These are phyloP conservation scores for Emydocephalus ijimae DNA, from an alignment of 2,113 vertebrate genomes.

Conservation along the genomic window DNA sequence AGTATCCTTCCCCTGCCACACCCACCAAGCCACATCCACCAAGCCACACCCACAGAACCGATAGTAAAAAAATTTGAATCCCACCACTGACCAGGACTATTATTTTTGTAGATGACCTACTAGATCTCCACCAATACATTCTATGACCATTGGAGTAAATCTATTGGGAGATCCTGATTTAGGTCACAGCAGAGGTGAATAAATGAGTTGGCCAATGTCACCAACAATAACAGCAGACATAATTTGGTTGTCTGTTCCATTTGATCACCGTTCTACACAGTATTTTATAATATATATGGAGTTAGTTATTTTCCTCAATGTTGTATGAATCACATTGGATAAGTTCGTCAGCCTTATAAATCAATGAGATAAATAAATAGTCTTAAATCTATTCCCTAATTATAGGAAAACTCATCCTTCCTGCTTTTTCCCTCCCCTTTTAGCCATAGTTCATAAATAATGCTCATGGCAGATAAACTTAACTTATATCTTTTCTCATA, in stretches of 20 bases:
- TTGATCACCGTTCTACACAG: neutral
- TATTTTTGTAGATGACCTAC: slow-evolving; percentile 37
- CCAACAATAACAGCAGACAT: neutral
- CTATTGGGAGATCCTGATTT: neutral
- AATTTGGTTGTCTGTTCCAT: neutral
- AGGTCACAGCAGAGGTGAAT: neutral
- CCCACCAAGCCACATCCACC: too few relatives aligned
- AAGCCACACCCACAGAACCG: too few relatives aligned
- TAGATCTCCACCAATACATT: neutral
- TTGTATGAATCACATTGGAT: neutral
- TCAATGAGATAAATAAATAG: neutral
- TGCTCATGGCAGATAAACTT: neutral
- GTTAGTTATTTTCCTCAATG: neutral
- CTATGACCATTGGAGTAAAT: neutral
- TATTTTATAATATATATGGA: neutral
- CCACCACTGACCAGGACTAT: neutral
- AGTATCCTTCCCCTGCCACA: too few relatives aligned
- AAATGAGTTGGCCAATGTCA: neutral
- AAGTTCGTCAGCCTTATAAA: neutral
- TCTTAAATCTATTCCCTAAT: neutral
- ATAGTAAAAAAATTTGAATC: too few relatives aligned
- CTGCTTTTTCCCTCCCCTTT: neutral
- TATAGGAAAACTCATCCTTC: neutral
- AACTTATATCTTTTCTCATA: neutral
- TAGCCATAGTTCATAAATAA: neutral